Conservation (phyloP, 2,888 invertebrate genomes). For the Pollenia amentaria region DNA sequence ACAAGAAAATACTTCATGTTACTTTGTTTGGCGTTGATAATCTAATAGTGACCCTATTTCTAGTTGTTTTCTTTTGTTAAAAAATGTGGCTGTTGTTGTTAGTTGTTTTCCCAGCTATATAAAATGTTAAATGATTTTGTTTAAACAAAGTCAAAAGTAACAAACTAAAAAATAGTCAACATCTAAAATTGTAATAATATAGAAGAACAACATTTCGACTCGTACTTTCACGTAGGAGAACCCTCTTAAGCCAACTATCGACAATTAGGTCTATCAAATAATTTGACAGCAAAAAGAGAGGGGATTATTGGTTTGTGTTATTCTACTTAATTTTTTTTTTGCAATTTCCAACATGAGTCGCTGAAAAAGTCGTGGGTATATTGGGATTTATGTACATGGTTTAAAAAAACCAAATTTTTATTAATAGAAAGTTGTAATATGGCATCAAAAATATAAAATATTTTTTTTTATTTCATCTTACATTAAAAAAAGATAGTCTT, state of each 20-base stretch:
- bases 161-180: conserved; percentile 1
- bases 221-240: neutral
- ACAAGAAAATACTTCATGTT: conserved; percentile 53
- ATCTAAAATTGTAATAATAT: conserved; percentile 5
- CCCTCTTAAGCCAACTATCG: neutral
- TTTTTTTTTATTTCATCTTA: too few species aligned
- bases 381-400: neutral
- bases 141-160: conserved; percentile 12
- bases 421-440: conserved; percentile 23
- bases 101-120: conserved; percentile 36
- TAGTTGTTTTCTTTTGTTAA: conserved; percentile 72
- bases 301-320: conserved; percentile 9
- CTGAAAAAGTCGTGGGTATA: conserved; percentile 19
- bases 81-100: conserved; percentile 39
- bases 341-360: neutral
- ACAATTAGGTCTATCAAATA: conserved; percentile 28
- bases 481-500: too few species aligned
- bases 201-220: neutral
- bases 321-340: conserved; percentile 5
- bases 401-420: neutral
- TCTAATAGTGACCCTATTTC: conserved; percentile 71
- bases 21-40: conserved; percentile 65
- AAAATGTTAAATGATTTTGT: conserved; percentile 51
- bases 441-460: too few species aligned
- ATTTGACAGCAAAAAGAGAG: conserved; percentile 14